These are phyloP conservation scores for Bembecia ichneumoniformis DNA, from an alignment of 2,888 invertebrate species.

Conservation along the genomic window DNA sequence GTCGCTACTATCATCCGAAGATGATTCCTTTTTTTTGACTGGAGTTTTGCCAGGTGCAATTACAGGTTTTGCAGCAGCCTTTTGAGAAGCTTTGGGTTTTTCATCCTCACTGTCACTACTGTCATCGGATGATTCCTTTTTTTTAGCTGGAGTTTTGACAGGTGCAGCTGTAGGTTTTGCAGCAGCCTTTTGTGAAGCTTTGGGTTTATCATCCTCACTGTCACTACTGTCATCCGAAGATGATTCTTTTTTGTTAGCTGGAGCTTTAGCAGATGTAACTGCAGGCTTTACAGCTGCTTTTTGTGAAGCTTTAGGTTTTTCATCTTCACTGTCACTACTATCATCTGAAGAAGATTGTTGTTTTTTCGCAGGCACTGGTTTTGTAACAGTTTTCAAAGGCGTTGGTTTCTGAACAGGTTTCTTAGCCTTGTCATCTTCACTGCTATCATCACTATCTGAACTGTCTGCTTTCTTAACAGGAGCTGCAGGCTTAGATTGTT, in stretches of 20 bases:
- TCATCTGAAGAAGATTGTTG: constrained; percentile 40
- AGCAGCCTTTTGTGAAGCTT: constrained; percentile 9
- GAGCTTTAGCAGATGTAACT: constrained; percentile 14
- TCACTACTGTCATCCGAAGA: constrained; percentile 34
- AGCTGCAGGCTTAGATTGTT: neutral
- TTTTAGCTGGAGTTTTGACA: constrained; percentile 22
- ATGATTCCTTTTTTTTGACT: constrained; percentile 24
- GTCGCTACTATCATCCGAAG: constrained; percentile 25
- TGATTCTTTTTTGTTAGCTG: constrained; percentile 33
- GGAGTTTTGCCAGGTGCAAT: constrained; percentile 17
- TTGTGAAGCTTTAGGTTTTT: constrained; percentile 17
- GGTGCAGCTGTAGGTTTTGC: constrained; percentile 9
- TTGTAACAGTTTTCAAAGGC: constrained; percentile 11
- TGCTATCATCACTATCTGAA: constrained; percentile 34
- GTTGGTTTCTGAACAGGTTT: constrained; percentile 5
- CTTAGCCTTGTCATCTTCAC: constrained; percentile 40
- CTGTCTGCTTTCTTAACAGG: constrained; percentile 16
- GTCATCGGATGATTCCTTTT: constrained; percentile 35
- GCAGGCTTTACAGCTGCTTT: constrained; percentile 7
- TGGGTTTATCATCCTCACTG: constrained; percentile 30
- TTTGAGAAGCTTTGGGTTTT: neutral
- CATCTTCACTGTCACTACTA: constrained; percentile 51
- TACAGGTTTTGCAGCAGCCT: constrained; percentile 1
- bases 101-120: constrained; percentile 20
- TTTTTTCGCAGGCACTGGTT: constrained; percentile 17